A percentile compares a stretch with the other conserved stretches of the same genome.
Conservation (phyloP, 1,140 invertebrate genomes). For the Sminthurides bifidus region DNA sequence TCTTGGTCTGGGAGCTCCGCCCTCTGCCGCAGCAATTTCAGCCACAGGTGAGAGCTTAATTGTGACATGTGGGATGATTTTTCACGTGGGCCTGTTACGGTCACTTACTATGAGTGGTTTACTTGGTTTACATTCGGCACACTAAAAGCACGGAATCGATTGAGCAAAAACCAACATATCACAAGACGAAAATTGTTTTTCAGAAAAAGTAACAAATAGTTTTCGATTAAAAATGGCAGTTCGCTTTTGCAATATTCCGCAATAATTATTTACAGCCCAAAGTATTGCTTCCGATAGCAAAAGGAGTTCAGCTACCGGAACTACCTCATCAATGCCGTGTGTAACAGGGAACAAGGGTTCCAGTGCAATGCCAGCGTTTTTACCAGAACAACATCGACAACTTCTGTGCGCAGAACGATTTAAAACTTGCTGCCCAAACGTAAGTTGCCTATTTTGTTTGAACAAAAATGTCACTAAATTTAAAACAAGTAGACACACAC, state of each 20-base stretch:
- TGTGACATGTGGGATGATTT: background rate
- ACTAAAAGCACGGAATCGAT: background rate
- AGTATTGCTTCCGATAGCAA: no score
- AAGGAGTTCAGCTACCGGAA: background rate
- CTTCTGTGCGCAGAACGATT: slow-evolving; percentile 24
- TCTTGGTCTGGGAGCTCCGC: slow-evolving; percentile 48
- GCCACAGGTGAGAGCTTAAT: background rate
- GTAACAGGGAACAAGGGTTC: slow-evolving; percentile 41
- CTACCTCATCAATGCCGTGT: background rate
- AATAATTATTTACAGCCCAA: no score
- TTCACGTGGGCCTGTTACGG: background rate
- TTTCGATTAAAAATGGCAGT: background rate
- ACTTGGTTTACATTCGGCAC: background rate
- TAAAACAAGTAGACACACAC: no score
- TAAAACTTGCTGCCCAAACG: slow-evolving; percentile 27
- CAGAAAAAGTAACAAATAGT: background rate
- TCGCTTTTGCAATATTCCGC: no score
- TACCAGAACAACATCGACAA: slow-evolving; percentile 17
- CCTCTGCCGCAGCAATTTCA: background rate
- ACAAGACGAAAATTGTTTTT: background rate
- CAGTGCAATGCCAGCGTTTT: slow-evolving; percentile 32
- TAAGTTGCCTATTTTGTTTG: slow-evolving; percentile 2
- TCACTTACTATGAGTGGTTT: slow-evolving; percentile 1
- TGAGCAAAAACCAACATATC: background rate
- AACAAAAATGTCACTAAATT: no score